Evolutionary conservation across 2,797 vertebrate species (phyloP).

Genomic region (Gambelia wislizenii): DNA sequence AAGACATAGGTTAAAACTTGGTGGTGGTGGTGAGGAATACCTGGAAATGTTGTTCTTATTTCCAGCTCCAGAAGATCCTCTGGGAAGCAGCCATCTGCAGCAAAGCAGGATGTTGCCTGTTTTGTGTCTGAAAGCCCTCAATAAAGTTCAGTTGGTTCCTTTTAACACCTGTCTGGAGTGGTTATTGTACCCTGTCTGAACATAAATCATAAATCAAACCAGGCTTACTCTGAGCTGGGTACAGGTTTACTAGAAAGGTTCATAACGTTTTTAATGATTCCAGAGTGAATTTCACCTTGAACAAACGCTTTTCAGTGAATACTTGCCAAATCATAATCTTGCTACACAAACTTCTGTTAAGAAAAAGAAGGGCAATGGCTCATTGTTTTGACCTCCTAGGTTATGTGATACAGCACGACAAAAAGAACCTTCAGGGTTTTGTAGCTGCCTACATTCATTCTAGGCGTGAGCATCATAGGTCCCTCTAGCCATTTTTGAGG

Average conservation of each 20-base stretch:
- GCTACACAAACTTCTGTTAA: not conserved
- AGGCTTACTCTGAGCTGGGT: not conserved
- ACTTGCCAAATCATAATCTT: not conserved
- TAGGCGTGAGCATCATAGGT: not conserved
- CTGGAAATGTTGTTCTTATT: not conserved
- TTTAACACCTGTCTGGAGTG: not conserved
- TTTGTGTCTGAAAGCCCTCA: not conserved
- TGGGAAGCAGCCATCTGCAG: conserved; percentile 8
- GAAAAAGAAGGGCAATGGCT: not conserved
- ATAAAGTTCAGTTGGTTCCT: not conserved
- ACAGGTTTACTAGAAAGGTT: conserved; percentile 1
- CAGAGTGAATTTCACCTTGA: conserved; percentile 16
- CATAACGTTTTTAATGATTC: conserved; percentile 34
- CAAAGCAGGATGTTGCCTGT: conserved; percentile 12
- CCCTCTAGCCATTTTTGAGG: not conserved
- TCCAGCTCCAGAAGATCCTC: not conserved
- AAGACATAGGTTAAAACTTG: not conserved
- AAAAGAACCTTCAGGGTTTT: not conserved
- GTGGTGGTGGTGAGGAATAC: too few species aligned
- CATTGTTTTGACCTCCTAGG: conserved; percentile 15
- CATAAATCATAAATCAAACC: conserved; percentile 21
- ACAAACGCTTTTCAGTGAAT: not conserved
- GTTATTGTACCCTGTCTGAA: not conserved
- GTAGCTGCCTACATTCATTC: not conserved
- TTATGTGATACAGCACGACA: conserved; percentile 19